phyloP scores from a whole-genome alignment of 2,888 invertebrate species.

The Achlya flavicornis region DNA sequence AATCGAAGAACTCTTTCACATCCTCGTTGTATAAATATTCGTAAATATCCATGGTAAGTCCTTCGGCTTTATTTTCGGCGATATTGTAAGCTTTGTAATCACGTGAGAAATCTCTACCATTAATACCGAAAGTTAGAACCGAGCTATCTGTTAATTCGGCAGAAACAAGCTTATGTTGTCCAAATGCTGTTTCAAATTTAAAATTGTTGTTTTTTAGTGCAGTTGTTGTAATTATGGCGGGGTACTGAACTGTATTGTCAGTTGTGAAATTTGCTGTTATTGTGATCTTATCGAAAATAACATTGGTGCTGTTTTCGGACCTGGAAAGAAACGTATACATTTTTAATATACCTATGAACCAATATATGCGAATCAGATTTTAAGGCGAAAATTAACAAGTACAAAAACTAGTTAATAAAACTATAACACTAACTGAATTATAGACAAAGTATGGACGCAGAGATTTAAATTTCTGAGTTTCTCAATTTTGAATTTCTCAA shows the following conservation, averaged over 20 bases:
- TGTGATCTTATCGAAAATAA: slow-evolving; percentile 54
- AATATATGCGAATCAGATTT: too few relatives aligned
- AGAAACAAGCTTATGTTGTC: slow-evolving; percentile 34
- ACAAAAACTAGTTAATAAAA: too few relatives aligned
- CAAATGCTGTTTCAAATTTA: background rate
- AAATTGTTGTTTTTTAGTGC: slow-evolving; percentile 22
- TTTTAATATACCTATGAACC: background rate
- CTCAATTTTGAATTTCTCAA: too few relatives aligned
- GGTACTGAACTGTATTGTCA: slow-evolving; percentile 50
- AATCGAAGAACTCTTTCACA: slow-evolving; percentile 67
- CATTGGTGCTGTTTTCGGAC: slow-evolving; percentile 45
- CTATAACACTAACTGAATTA: too few relatives aligned
- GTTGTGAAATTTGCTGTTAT: slow-evolving; percentile 57
- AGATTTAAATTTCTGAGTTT: too few relatives aligned
- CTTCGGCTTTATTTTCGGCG: slow-evolving; percentile 28
- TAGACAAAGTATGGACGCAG: too few relatives aligned
- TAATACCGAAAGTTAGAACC: slow-evolving; percentile 57
- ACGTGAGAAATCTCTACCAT: slow-evolving; percentile 54
- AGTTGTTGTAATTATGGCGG: slow-evolving; percentile 48
- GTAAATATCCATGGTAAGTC: slow-evolving; percentile 36
- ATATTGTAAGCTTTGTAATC: slow-evolving; percentile 39
- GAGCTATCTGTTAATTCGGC: slow-evolving; percentile 43
- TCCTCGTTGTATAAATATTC: slow-evolving; percentile 62
- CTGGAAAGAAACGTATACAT: slow-evolving; percentile 47
- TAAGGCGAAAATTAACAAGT: too few relatives aligned